Conservation (phyloP, 1,140 invertebrate genomes). For the Brachionus rubens region DNA sequence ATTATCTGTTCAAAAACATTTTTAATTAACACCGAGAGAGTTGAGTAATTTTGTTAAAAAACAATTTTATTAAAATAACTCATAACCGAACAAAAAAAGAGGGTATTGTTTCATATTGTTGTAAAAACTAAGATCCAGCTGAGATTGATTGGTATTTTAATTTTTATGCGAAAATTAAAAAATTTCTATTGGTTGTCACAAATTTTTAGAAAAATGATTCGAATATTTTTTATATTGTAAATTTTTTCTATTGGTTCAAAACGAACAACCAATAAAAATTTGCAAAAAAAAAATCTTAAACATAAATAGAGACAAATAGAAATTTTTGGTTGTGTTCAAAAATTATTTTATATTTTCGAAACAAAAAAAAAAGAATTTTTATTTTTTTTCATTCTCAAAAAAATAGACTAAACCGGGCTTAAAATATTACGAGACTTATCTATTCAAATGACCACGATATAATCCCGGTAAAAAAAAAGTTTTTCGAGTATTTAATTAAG, state of each 20-base stretch:
- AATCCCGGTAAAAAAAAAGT: too few relatives aligned
- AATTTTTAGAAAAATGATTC: too few relatives aligned
- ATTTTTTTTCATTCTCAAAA: not conserved
- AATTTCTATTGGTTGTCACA: not conserved
- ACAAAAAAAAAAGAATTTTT: not conserved
- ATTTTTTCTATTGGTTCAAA: too few relatives aligned
- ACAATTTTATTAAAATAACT: conserved; percentile 40
- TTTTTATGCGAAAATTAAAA: not conserved
- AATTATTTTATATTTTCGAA: not conserved
- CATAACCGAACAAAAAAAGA: not conserved
- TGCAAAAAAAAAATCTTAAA: conserved; percentile 2
- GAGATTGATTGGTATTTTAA: conserved; percentile 46
- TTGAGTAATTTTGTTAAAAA: not conserved
- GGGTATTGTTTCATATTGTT: not conserved
- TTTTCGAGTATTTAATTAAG: not conserved
- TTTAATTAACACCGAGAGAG: not conserved
- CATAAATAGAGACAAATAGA: conserved; percentile 45
- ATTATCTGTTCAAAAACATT: not conserved
- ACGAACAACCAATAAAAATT: conserved; percentile 9
- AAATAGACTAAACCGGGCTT: conserved; percentile 31
- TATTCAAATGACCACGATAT: conserved; percentile 33
- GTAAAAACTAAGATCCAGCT: conserved; percentile 12
- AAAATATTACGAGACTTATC: not conserved
- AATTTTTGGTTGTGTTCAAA: conserved; percentile 20
- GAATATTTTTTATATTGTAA: not conserved